A percentile compares a stretch with the other conserved stretches of the same genome.
Conservation (phyloP, 2,888 invertebrate species). For the Teinopalpus imperialis region DNA sequence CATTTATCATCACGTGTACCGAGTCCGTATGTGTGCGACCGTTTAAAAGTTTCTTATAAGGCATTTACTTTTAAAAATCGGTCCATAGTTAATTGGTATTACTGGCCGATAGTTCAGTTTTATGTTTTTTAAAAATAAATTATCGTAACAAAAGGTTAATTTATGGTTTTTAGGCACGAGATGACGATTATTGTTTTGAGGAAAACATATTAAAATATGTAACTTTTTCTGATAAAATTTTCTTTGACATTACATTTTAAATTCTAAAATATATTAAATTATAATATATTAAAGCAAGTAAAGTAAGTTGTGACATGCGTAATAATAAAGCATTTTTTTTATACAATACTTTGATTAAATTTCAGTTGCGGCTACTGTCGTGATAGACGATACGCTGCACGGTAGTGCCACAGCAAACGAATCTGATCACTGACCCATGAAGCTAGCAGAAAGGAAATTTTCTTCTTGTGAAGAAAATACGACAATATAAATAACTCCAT, state of each 20-base stretch:
- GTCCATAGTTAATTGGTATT: not conserved
- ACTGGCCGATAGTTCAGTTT: not conserved
- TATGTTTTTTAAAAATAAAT: not conserved
- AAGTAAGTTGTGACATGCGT: too few relatives aligned
- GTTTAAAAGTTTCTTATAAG: too few relatives aligned
- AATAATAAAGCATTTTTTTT: too few relatives aligned
- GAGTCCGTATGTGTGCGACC: too few relatives aligned
- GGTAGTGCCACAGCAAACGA: slow-evolving; percentile 58
- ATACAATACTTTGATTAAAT: too few relatives aligned
- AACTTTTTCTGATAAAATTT: too few relatives aligned
- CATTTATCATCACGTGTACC: too few relatives aligned
- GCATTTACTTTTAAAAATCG: not conserved
- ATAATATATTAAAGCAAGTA: too few relatives aligned
- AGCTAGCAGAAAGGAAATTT: slow-evolving; percentile 80
- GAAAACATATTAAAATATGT: too few relatives aligned
- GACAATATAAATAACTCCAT: slow-evolving; percentile 81
- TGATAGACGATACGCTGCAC: slow-evolving; percentile 32
- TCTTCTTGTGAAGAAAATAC: slow-evolving; percentile 77
- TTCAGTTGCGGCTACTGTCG: slow-evolving; percentile 39
- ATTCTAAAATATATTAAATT: too few relatives aligned
- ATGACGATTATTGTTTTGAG: too few relatives aligned
- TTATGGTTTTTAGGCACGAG: not conserved
- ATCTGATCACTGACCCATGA: slow-evolving; percentile 81
- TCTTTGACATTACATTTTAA: too few relatives aligned
- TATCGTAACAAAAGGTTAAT: not conserved